Percentiles rank a stretch among this genome's conserved stretches.
Evolutionary conservation across 2,888 invertebrate genomes (phyloP).

Genomic region (Papilio protenor): DNA sequence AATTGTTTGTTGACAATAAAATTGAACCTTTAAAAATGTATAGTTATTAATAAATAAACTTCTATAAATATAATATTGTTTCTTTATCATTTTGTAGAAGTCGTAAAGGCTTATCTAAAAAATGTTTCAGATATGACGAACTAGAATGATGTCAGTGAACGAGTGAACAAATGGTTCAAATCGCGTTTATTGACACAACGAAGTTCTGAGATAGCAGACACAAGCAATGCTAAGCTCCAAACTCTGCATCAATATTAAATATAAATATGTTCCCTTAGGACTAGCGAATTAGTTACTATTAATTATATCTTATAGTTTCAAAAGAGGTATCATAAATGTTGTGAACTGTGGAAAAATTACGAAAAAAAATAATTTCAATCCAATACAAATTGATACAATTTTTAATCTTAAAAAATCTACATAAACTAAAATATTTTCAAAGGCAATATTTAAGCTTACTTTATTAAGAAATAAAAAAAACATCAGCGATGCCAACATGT

Average conservation of each 20-base stretch:
- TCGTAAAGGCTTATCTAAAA: neutral
- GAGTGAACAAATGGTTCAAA: neutral
- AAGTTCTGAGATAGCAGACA: slow-evolving; percentile 62
- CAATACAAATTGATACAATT: too few relatives aligned
- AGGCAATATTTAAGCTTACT: too few relatives aligned
- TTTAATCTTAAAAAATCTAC: too few relatives aligned
- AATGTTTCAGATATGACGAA: neutral
- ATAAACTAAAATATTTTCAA: too few relatives aligned
- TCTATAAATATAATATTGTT: slow-evolving; percentile 1
- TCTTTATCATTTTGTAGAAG: neutral
- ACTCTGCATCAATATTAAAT: slow-evolving; percentile 59
- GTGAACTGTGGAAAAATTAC: too few relatives aligned
- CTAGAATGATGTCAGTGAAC: neutral
- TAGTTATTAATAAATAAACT: slow-evolving; percentile 7
- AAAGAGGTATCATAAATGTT: neutral
- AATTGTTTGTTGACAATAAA: neutral
- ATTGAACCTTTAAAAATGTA: neutral
- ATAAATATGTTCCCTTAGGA: slow-evolving; percentile 3
- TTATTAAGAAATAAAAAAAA: too few relatives aligned
- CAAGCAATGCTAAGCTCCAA: slow-evolving; percentile 71
- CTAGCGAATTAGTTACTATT: neutral
- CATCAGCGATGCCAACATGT: neutral
- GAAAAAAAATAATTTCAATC: too few relatives aligned
- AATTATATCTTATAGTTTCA: neutral
- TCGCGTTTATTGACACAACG: slow-evolving; percentile 41